These are phyloP conservation scores for Catamblyrhynchus diadema DNA, from an alignment of 2,797 vertebrate genomes.

Conservation along the genomic window DNA sequence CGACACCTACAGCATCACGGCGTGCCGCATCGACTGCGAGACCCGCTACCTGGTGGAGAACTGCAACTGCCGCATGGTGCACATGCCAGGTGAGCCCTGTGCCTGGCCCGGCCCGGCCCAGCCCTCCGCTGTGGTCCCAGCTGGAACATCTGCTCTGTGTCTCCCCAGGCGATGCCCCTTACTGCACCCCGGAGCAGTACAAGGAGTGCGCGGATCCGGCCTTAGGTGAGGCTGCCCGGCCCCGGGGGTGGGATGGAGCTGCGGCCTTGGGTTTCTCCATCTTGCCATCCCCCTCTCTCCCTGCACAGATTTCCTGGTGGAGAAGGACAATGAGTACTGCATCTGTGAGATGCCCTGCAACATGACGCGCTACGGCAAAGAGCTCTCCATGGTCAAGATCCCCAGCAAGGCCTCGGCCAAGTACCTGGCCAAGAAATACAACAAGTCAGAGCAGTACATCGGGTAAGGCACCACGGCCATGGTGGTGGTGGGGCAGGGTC, in stretches of 20 bases:
- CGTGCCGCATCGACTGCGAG: constrained; percentile 97
- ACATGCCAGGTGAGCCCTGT: constrained; percentile 89
- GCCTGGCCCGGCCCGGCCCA: rapidly evolving
- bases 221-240: constrained; percentile 81
- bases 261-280: background rate
- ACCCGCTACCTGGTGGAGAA: constrained; percentile 98
- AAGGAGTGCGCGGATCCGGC: constrained; percentile 97
- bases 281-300: background rate
- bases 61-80: constrained; percentile 99
- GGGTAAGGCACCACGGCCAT: constrained; percentile 64
- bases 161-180: constrained; percentile 91
- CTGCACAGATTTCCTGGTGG: constrained; percentile 89
- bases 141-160: background rate
- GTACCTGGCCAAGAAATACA: constrained; percentile 96
- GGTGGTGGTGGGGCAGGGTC: rapidly evolving
- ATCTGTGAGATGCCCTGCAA: constrained; percentile 95
- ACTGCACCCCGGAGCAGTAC: constrained; percentile 98
- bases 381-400: constrained; percentile 96
- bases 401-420: constrained; percentile 96
- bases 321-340: constrained; percentile 93
- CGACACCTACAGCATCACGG: constrained; percentile 93
- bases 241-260: rapidly evolving
- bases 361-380: constrained; percentile 91
- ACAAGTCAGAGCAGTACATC: constrained; percentile 97
- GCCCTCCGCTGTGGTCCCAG: rapidly evolving